phyloP scores from a whole-genome alignment of 2,797 vertebrate species.

The Onychomys torridus region DNA sequence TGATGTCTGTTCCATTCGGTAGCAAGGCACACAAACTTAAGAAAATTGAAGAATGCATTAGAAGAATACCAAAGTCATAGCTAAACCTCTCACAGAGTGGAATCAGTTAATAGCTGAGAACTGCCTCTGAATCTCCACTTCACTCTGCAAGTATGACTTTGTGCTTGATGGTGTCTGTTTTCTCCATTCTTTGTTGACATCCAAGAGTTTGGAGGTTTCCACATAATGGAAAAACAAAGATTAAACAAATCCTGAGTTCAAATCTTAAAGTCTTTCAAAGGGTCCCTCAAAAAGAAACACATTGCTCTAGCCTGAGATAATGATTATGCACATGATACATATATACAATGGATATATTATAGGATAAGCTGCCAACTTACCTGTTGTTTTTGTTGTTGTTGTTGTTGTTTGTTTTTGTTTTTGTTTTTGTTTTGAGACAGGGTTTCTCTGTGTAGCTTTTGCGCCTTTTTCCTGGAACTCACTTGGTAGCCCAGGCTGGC shows the following conservation, averaged over 20 bases:
- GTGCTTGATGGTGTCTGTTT: neutral
- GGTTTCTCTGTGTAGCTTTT: too few relatives aligned
- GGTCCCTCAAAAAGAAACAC: neutral
- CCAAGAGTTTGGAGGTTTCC: neutral
- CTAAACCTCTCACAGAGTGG: neutral
- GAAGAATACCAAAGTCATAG: neutral
- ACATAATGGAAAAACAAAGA: neutral
- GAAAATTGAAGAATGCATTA: neutral
- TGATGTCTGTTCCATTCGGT: slow-evolving; percentile 36
- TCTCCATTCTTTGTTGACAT: neutral
- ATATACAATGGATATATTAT: neutral
- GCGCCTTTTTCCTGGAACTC: too few relatives aligned
- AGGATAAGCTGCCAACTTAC: neutral
- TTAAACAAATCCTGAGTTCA: slow-evolving; percentile 29
- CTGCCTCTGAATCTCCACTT: neutral
- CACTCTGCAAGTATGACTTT: neutral
- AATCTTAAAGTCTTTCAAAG: neutral
- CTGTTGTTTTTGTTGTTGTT: too few relatives aligned
- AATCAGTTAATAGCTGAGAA: neutral
- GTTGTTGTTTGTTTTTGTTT: too few relatives aligned
- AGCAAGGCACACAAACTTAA: neutral
- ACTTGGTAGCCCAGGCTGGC: too few relatives aligned
- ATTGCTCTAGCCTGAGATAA: neutral
- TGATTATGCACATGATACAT: neutral
- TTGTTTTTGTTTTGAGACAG: too few relatives aligned